Percentiles rank a stretch among this genome's conserved stretches.
phyloP scores from a whole-genome alignment of 2,888 invertebrate genomes.

The Timandra comae region DNA sequence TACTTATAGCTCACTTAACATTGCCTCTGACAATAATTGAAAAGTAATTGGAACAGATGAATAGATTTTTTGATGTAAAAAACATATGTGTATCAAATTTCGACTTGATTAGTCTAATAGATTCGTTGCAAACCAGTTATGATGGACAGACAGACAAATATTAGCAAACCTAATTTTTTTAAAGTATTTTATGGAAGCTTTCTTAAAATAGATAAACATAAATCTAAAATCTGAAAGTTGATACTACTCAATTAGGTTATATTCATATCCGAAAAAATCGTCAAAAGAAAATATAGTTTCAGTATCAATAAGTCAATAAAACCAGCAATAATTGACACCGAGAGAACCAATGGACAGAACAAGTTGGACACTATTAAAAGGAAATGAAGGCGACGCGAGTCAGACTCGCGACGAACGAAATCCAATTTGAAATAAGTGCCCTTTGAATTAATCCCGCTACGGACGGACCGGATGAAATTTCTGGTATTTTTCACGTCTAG shows the following conservation, averaged over 20 bases:
- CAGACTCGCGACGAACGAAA: slow-evolving; percentile 57
- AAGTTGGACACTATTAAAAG: slow-evolving; percentile 61
- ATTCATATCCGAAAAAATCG: too few species aligned
- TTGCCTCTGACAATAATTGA: not conserved
- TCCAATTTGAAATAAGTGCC: slow-evolving; percentile 77
- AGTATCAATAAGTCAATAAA: slow-evolving; percentile 23
- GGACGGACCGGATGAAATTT: slow-evolving; percentile 71
- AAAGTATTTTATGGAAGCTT: too few species aligned
- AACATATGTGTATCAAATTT: too few species aligned
- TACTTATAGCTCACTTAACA: not conserved
- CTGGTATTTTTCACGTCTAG: slow-evolving; percentile 75
- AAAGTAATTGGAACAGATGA: slow-evolving; percentile 1
- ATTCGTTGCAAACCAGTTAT: too few species aligned
- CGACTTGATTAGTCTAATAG: too few species aligned
- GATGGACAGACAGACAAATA: too few species aligned
- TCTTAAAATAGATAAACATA: too few species aligned
- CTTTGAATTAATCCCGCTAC: slow-evolving; percentile 74
- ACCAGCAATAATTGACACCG: slow-evolving; percentile 35
- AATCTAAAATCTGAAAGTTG: too few species aligned
- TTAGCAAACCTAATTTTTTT: too few species aligned
- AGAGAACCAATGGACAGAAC: slow-evolving; percentile 39
- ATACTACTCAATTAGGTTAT: too few species aligned
- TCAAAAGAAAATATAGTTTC: too few species aligned
- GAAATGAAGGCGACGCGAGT: slow-evolving; percentile 53
- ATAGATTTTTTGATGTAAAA: slow-evolving; percentile 4